phyloP scores from a whole-genome alignment of 2,797 vertebrate species.

The Todus mexicanus region DNA sequence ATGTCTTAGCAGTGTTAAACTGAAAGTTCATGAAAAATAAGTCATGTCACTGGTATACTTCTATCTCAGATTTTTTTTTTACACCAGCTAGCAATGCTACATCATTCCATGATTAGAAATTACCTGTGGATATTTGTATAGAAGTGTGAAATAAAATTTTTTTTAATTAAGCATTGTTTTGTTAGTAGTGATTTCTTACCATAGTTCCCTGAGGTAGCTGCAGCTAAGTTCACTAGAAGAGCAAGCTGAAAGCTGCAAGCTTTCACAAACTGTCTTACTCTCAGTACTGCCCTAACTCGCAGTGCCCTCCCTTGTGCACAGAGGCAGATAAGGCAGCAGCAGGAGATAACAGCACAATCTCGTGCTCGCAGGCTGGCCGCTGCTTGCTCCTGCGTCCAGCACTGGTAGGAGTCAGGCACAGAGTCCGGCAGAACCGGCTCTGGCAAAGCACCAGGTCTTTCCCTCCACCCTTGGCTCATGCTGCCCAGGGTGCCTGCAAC shows the following conservation, averaged over 20 bases:
- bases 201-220: not conserved
- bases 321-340: not conserved
- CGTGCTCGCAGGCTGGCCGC: fast-evolving
- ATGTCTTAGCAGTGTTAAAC: conserved; percentile 37
- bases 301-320: fast-evolving
- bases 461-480: fast-evolving
- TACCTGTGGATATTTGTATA: conserved; percentile 82
- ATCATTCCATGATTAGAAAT: conserved; percentile 69
- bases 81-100: conserved; percentile 68
- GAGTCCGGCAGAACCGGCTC: not conserved
- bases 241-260: not conserved
- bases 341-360: not conserved
- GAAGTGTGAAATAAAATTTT: conserved; percentile 79
- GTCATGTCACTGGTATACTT: conserved; percentile 70
- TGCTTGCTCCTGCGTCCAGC: not conserved
- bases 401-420: fast-evolving
- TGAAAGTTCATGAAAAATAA: conserved; percentile 48
- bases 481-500: not conserved
- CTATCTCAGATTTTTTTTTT: conserved; percentile 55
- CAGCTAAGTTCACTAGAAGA: not conserved
- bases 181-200: not conserved
- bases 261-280: not conserved
- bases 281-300: fast-evolving
- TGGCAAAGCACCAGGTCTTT: not conserved
- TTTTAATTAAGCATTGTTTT: conserved; percentile 52